A percentile compares a stretch with the other conserved stretches of the same genome.
Evolutionary conservation across 1,140 invertebrate species (phyloP).

Genomic region (Aporrectodea caliginosa): DNA sequence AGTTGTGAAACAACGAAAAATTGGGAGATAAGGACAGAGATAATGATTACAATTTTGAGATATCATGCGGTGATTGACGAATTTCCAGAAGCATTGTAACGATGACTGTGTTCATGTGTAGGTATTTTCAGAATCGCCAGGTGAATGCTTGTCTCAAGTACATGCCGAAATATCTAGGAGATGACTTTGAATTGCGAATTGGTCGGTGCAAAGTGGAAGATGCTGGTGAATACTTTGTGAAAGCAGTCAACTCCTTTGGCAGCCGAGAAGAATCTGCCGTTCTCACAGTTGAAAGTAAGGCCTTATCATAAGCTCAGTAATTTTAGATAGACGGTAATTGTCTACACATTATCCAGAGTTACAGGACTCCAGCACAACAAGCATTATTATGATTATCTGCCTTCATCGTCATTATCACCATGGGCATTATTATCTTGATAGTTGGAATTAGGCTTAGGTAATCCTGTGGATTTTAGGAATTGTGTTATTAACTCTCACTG

Average conservation of each 20-base stretch:
- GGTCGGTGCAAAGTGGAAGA: slow-evolving; percentile 91
- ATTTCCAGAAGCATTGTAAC: too few relatives aligned
- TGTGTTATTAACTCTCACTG: too few relatives aligned
- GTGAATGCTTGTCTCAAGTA: slow-evolving; percentile 91
- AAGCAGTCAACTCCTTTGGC: slow-evolving; percentile 96
- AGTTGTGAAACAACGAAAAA: neutral
- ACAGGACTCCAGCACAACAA: neutral
- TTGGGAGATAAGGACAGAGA: too few relatives aligned
- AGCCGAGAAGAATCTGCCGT: slow-evolving; percentile 92
- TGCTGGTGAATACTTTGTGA: slow-evolving; percentile 92
- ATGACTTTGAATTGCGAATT: slow-evolving; percentile 96
- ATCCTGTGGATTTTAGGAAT: neutral
- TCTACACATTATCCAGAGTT: neutral
- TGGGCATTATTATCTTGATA: neutral
- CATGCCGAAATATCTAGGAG: slow-evolving; percentile 94
- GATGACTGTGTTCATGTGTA: neutral
- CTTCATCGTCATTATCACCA: neutral
- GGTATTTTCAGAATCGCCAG: neutral
- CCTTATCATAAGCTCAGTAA: too few relatives aligned
- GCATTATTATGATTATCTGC: neutral
- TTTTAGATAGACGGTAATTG: neutral
- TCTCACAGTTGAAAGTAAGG: slow-evolving; percentile 87
- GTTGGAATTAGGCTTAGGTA: neutral
- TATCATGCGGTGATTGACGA: neutral
- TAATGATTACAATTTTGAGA: neutral